Conservation (phyloP, 2,797 vertebrate genomes). For the Macropus fuliginosus region DNA sequence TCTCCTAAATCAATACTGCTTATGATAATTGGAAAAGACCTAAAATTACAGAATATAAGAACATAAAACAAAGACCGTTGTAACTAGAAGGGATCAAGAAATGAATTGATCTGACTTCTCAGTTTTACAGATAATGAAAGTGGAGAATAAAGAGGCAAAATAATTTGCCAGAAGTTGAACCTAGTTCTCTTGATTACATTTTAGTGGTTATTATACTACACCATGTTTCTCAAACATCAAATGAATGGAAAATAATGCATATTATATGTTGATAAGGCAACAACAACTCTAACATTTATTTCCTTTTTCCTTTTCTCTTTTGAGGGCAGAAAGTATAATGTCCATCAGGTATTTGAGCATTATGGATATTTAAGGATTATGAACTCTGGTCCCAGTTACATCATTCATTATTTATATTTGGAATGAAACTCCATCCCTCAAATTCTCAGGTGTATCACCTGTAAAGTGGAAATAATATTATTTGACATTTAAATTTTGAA, state of each 20-base stretch:
- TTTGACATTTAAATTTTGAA: neutral
- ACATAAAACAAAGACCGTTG: neutral
- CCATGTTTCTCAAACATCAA: neutral
- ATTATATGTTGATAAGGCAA: neutral
- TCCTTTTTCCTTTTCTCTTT: neutral
- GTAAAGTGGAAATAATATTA: neutral
- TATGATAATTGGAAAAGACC: neutral
- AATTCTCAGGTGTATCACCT: neutral
- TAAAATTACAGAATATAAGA: neutral
- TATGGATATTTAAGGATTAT: neutral
- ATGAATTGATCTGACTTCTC: neutral
- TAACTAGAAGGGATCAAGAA: neutral
- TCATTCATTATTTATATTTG: neutral
- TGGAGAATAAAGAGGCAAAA: neutral
- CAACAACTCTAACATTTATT: neutral
- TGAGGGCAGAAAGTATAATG: neutral
- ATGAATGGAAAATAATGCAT: neutral
- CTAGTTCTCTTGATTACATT: neutral
- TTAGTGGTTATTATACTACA: neutral
- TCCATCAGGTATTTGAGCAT: neutral
- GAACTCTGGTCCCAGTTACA: neutral
- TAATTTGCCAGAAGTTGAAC: neutral
- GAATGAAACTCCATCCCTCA: neutral
- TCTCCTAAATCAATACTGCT: neutral
- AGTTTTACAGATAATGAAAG: neutral